Percentiles rank a stretch among this genome's conserved stretches.
phyloP scores from a whole-genome alignment of 2,113 vertebrate species.

The Pitta sordida region DNA sequence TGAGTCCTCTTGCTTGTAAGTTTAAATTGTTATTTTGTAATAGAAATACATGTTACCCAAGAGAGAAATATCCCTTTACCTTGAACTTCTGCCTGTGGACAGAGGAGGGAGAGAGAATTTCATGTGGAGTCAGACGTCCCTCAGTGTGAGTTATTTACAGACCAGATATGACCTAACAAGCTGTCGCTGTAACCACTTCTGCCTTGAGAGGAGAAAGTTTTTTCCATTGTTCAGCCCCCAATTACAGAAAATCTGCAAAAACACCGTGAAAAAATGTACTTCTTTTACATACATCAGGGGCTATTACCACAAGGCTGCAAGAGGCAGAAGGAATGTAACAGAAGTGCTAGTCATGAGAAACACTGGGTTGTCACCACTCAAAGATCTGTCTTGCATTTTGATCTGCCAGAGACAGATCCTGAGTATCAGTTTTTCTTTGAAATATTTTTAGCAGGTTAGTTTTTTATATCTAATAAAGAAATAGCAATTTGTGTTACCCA shows the following conservation, averaged over 20 bases:
- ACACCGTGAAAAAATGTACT: neutral
- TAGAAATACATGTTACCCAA: neutral
- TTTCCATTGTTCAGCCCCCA: neutral
- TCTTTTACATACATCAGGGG: constrained; percentile 63
- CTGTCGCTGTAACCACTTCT: neutral
- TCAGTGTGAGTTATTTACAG: neutral
- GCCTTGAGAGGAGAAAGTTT: neutral
- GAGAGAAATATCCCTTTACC: neutral
- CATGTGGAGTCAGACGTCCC: neutral
- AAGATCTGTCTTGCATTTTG: constrained; percentile 80
- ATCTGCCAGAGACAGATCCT: constrained; percentile 82
- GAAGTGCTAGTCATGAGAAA: constrained; percentile 73
- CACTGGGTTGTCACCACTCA: constrained; percentile 76
- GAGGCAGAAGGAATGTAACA: constrained; percentile 78
- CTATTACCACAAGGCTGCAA: constrained; percentile 71
- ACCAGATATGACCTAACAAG: neutral
- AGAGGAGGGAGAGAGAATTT: neutral
- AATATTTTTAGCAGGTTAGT: constrained; percentile 85
- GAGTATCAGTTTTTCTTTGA: constrained; percentile 85
- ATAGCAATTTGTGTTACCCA: neutral
- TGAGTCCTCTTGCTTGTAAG: neutral
- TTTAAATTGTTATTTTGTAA: neutral
- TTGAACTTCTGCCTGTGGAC: neutral
- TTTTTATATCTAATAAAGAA: neutral
- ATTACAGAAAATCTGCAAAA: neutral